Base-by-base conservation (phyloP, 2,888 invertebrate species). In the Drosophila histrio region DNA sequence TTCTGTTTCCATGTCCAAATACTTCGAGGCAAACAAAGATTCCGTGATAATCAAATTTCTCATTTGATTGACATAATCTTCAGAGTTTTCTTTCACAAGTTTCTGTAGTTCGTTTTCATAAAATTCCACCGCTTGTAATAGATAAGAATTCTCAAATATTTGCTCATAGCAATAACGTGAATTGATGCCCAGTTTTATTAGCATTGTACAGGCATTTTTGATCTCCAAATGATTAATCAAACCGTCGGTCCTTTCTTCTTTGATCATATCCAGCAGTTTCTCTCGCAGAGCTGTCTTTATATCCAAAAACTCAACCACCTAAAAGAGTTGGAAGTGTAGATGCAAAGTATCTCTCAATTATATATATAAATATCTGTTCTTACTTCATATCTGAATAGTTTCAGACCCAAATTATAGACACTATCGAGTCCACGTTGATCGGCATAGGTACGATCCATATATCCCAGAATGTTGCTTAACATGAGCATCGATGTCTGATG, bases 401-500 rank as follows among this genome's bases (percentile, higher is more conserved):
- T 28, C 9, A 58, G 0, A 6, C 58, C 58, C 39, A 58, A n/a
- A 2, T 39, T 22, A 19, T 49, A 58, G 17, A 58, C 30, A 6
- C 22, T 49, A n/a, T 58, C 38, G 1, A 24, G 11, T 17, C 49
- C 49, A 3, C 49, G 49, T 1, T 5, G 38, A n/a, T 17, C n/a
- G 0, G 17, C n/a, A 41, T 58, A 49, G 4, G n/a, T 49, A 2
- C 7, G 3, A 24, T 58, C 38, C 39, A 58, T 7, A 8, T 6
- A 28, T 0, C 17, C 24, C 1, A 58, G 32, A 22, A 58, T 49
- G 13, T 58, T 49, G 7, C n/a, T 22, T 2, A 58, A 11, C 49
- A 58, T 58, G 8, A 11, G 49, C 58, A 58, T 58, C 9, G 39
- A 9, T 6, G 24, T 32, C n/a, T 49, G 49, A 41, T 58, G 58